Conservation (phyloP, 1,140 invertebrate species). For the Eurosta solidaginis region DNA sequence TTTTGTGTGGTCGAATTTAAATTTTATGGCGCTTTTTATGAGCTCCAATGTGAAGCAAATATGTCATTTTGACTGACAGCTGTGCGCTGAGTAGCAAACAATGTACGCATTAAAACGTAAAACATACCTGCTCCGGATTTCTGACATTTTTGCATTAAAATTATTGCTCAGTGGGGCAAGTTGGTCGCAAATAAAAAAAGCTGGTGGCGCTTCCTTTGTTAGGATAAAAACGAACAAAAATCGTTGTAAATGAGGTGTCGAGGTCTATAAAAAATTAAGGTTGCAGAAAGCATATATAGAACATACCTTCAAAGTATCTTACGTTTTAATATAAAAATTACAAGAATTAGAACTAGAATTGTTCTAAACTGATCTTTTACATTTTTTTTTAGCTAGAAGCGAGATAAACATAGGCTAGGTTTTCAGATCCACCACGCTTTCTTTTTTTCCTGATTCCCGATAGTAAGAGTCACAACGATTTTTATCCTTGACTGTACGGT, state of each 20-base stretch:
- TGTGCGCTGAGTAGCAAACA: neutral
- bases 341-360: no score
- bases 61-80: constrained; percentile 16
- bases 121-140: neutral
- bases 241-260: neutral
- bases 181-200: no score
- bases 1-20: neutral
- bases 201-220: neutral
- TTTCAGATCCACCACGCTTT: no score
- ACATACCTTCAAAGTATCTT: no score
- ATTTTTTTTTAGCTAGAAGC: no score
- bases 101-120: neutral
- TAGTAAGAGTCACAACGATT: no score
- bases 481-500: no score
- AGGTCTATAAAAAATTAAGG: neutral
- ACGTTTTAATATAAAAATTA: no score
- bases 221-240: neutral
- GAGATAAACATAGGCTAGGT: no score
- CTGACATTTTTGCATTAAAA: neutral
- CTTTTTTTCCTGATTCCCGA: no score
- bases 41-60: constrained; percentile 2
- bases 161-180: neutral
- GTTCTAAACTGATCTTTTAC: no score
- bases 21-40: constrained; percentile 1
- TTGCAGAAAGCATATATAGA: no score